A percentile compares a stretch with the other conserved stretches of the same genome.
phyloP scores from a whole-genome alignment of 2,113 vertebrate genomes.

The Numenius arquata region DNA sequence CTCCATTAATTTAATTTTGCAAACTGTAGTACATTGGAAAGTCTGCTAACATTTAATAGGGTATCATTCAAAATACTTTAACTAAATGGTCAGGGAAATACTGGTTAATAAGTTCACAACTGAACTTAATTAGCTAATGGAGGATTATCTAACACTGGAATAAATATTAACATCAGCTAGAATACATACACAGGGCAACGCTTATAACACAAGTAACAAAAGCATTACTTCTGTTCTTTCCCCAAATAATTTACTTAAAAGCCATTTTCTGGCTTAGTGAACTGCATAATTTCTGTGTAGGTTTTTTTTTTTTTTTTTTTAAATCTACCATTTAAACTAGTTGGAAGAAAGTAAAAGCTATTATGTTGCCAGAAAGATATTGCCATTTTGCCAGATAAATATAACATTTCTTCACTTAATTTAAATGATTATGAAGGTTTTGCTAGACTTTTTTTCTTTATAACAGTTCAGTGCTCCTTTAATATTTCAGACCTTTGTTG shows the following conservation, averaged over 20 bases:
- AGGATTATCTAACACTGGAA: background rate
- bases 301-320: background rate
- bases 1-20: slow-evolving; percentile 2
- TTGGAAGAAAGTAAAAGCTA: background rate
- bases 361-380: background rate
- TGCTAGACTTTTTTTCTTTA: background rate
- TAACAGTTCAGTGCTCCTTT: background rate
- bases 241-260: background rate
- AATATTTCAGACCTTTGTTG: background rate
- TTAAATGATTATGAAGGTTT: background rate
- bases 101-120: background rate
- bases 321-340: background rate
- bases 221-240: background rate
- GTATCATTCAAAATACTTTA: background rate
- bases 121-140: slow-evolving; percentile 30
- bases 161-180: background rate
- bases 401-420: background rate
- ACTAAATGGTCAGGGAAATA: background rate
- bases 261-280: background rate
- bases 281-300: background rate
- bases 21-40: background rate
- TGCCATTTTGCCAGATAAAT: background rate
- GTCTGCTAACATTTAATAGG: background rate
- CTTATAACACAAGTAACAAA: background rate
- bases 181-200: background rate